Base-by-base conservation (phyloP, 2,113 vertebrate genomes). In the Sapayoa aenigma region DNA sequence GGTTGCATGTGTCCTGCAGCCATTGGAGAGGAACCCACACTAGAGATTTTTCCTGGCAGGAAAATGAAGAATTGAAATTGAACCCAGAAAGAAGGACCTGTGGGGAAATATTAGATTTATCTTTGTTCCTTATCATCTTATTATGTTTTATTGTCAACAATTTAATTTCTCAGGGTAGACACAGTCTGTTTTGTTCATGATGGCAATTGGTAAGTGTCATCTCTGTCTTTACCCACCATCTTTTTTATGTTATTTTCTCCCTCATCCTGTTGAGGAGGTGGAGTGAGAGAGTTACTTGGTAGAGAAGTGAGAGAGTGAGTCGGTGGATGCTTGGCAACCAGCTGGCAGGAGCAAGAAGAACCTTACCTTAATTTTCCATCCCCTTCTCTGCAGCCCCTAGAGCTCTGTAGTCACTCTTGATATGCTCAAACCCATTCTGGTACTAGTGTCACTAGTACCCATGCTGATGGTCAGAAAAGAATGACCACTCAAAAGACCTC, bases 281-380 rank as follows among this genome's bases (percentile, higher is more conserved):
- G 42, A 42, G 9, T 31, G 60, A 65, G 28, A 65, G 14, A 65
- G 20, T 42, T 39, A 31, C 41, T 44, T 65, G 62, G 62, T 65
- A 65, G n/a, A 1, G 4, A 14, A 53, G n/a, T 37, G 27, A 76
- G 23, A 65, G 12, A 49, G 14, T 2, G 1, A 12, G 3, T 41
- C 0, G 1, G 52, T 66, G 33, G 35, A 39, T 1, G 0, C 24
- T 41, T 80, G 44, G 9, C 28, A 55, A 12, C 8, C 53, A 76
- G 17, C 15, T 50, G 23, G 11, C 6, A 50, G 31, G 14, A 92
- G 22, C 13, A 52, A 60, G 22, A 8, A 72, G 7, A 65, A 52
- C 6, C 1, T 65, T 20, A 42, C 3, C 8, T 52, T 6, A 33
- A 33, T 4, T 6, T 91, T 44, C 49, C 6, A 6, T 24, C 14